Evolutionary conservation across 2,888 invertebrate genomes (phyloP), one percentile per base, ranked within the genome.

Genomic region (Diplazon laetatorius): DNA sequence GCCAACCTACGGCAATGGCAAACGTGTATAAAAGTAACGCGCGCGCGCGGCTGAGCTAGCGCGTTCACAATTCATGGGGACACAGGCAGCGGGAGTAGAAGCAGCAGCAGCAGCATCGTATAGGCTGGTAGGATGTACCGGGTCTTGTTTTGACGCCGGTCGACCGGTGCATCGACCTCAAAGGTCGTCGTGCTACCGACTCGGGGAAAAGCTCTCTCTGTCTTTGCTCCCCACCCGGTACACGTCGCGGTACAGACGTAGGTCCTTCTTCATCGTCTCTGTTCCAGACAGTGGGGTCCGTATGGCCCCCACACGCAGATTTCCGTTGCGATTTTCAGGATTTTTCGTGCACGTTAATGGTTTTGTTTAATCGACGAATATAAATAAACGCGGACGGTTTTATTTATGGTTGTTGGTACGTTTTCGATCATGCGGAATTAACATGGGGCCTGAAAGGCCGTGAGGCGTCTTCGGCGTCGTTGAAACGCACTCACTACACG

Each of bases 111-210:
- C 30, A 30, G 76, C 82, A 71, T 50, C 48, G 59, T 66, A 66
- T 46, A 25, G 25, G 18, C 57, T 25, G 37, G 44, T 30, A 18
- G 25, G 55, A 50, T 22, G 30, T 35, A 44, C 39, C 35, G 82
- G 85, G 88, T 87, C 86, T 86, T 89, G 89, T 90, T 89, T 89
- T 89, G 89, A 88, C 89, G 88, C 86, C 85, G 85, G 79, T 84
- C 73, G 82, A 80, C 82, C 84, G 86, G 90, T 88, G 88, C 90
- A 90, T 89, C 90, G 90, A 90, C 90, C 90, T 89, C 88, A 89
- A 90, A 90, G 90, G 90, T 89, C 89, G 89, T 87, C 87, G 88
- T 83, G 85, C 87, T 85, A 82, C 82, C 83, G 63, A 79, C 82
- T 72, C 73, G 82, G 76, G 85, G 82, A 82, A 76, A 81, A 78